These are phyloP conservation scores for Synergus umbraculus DNA, from an alignment of 2,888 invertebrate genomes.

Conservation along the genomic window DNA sequence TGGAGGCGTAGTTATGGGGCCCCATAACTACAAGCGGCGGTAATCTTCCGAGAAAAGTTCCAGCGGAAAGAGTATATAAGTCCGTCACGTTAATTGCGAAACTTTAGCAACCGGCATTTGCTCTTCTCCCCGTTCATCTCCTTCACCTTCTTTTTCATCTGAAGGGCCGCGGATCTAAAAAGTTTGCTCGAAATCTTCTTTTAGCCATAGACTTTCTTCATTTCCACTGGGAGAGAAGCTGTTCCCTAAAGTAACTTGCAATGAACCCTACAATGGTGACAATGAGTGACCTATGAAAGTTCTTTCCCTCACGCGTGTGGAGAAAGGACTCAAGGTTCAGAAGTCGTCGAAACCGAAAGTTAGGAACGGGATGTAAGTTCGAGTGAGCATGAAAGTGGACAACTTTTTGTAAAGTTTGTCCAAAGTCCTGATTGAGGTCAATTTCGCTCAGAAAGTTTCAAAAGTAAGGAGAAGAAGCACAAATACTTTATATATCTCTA, in stretches of 20 bases:
- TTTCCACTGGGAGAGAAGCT: conserved; percentile 45
- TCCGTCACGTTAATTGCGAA: conserved; percentile 60
- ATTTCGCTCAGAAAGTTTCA: not conserved
- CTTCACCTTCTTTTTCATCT: conserved; percentile 25
- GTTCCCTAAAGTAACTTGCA: not conserved
- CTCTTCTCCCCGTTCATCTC: conserved; percentile 21
- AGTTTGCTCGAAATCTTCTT: conserved; percentile 32
- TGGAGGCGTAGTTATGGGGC: no score
- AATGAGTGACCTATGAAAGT: conserved; percentile 3
- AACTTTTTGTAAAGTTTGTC: not conserved
- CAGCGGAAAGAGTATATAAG: not conserved
- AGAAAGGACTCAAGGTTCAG: not conserved
- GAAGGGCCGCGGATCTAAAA: conserved; percentile 2
- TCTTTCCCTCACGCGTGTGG: not conserved
- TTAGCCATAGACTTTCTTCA: conserved; percentile 11
- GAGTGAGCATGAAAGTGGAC: not conserved
- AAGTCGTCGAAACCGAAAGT: conserved; percentile 1
- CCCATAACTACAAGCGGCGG: no score
- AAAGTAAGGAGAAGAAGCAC: not conserved
- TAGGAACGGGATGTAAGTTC: not conserved
- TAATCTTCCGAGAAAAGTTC: not conserved
- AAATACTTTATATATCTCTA: not conserved
- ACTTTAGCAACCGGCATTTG: conserved; percentile 54
- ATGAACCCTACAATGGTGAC: not conserved
- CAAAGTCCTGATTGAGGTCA: not conserved